phyloP scores from a whole-genome alignment of 1,140 invertebrate genomes.

The Physella acuta region DNA sequence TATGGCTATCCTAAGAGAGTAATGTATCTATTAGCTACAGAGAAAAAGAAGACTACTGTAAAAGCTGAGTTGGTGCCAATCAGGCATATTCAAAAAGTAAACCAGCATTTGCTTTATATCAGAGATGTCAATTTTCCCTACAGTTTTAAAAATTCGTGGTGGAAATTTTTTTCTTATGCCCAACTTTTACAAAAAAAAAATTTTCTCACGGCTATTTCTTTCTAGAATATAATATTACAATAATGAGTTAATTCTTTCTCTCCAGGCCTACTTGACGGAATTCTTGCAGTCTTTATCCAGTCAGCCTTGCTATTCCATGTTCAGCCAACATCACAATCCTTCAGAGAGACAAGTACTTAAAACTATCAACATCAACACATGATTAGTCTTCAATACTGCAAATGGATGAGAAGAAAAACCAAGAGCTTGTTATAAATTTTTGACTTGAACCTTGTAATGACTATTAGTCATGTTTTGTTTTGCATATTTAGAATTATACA shows the following conservation, averaged over 20 bases:
- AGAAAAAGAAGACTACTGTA: no score
- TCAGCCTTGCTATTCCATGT: constrained; percentile 53
- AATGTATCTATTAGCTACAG: no score
- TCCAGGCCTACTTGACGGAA: constrained; percentile 56
- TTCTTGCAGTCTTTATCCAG: constrained; percentile 55
- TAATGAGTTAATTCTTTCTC: constrained; percentile 27
- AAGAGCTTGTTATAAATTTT: no score
- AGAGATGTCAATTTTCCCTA: background rate
- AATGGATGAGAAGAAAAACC: no score
- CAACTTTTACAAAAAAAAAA: background rate
- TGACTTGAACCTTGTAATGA: no score
- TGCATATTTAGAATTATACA: no score
- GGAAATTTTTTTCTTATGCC: background rate
- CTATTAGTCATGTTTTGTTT: no score
- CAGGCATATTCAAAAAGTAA: background rate
- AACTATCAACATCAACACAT: constrained; percentile 51
- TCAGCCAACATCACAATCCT: constrained; percentile 55
- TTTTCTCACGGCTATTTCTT: background rate
- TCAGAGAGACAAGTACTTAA: constrained; percentile 54
- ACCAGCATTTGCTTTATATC: background rate
- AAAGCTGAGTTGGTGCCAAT: no score
- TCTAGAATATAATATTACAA: no score
- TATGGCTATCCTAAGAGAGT: no score
- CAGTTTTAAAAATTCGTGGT: background rate
- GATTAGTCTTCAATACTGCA: no score